These are phyloP conservation scores for Pygocentrus nattereri DNA, from an alignment of 2,797 vertebrate species.

Conservation along the genomic window DNA sequence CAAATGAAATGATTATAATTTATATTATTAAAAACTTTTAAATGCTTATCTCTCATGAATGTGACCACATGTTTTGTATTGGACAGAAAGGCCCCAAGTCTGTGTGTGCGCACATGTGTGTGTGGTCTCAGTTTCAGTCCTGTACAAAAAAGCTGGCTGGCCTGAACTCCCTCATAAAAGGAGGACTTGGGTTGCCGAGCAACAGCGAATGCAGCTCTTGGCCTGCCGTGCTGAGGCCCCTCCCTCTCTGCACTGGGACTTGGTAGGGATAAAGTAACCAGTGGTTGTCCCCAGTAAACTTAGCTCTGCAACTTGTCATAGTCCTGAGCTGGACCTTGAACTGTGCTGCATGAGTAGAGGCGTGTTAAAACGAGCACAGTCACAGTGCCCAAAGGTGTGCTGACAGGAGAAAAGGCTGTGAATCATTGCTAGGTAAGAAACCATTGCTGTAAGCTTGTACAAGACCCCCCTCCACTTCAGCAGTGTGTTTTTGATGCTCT, in stretches of 20 bases:
- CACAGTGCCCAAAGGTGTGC: conserved; percentile 50
- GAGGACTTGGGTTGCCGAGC: conserved; percentile 75
- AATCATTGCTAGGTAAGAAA: conserved; percentile 61
- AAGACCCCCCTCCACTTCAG: conserved; percentile 58
- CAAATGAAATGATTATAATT: neutral
- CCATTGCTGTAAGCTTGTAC: conserved; percentile 53
- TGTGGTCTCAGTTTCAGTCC: conserved; percentile 47
- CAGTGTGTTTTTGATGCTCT: conserved; percentile 72
- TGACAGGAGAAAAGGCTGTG: conserved; percentile 51
- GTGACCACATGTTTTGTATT: neutral
- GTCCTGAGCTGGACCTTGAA: conserved; percentile 67
- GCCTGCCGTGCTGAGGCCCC: conserved; percentile 62
- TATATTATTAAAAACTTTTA: neutral
- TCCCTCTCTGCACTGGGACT: conserved; percentile 61
- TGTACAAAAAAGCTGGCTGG: conserved; percentile 62
- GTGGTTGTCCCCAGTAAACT: conserved; percentile 68
- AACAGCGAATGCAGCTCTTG: conserved; percentile 76
- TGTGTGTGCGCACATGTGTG: conserved; percentile 38
- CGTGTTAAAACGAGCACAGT: conserved; percentile 52
- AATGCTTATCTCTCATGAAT: neutral
- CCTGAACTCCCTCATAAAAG: conserved; percentile 68
- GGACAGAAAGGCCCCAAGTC: neutral
- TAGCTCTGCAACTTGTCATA: conserved; percentile 58
- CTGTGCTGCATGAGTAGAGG: conserved; percentile 44
- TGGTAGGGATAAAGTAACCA: conserved; percentile 69